Evolutionary conservation across 2,113 vertebrate species (phyloP).

Genomic region (Laticauda colubrina): DNA sequence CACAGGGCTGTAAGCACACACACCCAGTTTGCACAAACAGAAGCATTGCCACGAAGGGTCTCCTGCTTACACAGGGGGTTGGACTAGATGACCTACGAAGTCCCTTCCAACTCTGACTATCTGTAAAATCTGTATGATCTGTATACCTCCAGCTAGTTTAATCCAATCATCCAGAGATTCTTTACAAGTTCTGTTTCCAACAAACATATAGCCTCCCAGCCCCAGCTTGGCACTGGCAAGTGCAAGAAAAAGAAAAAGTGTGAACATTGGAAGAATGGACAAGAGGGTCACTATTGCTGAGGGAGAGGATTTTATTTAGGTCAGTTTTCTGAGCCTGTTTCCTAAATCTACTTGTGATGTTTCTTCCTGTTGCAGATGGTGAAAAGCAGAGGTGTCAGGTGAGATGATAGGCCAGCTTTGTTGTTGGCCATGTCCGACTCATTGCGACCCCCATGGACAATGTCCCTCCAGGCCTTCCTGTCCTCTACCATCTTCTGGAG

Average conservation of each 20-base stretch:
- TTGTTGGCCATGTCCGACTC: too few relatives aligned
- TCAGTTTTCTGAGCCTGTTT: not conserved
- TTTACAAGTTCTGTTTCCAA: not conserved
- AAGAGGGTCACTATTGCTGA: not conserved
- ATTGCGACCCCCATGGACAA: too few relatives aligned
- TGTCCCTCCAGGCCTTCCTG: too few relatives aligned
- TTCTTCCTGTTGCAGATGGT: not conserved
- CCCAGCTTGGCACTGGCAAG: not conserved
- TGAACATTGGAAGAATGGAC: not conserved
- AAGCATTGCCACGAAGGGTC: too few relatives aligned
- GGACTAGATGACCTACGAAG: too few relatives aligned
- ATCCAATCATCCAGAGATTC: not conserved
- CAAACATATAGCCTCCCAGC: not conserved
- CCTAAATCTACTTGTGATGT: not conserved
- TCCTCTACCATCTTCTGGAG: too few relatives aligned
- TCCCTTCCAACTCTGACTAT: too few relatives aligned
- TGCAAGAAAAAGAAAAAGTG: not conserved
- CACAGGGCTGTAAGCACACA: too few relatives aligned
- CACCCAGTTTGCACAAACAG: too few relatives aligned
- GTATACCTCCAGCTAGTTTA: not conserved
- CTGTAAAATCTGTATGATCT: too few relatives aligned
- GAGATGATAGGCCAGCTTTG: not conserved
- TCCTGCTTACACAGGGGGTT: too few relatives aligned
- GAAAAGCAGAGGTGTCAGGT: not conserved
- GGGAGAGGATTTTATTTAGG: not conserved